A percentile compares a stretch with the other conserved stretches of the same genome.
These are phyloP conservation scores for Gymnocheta viridis DNA, from an alignment of 2,888 invertebrate genomes.

Conservation along the genomic window DNA sequence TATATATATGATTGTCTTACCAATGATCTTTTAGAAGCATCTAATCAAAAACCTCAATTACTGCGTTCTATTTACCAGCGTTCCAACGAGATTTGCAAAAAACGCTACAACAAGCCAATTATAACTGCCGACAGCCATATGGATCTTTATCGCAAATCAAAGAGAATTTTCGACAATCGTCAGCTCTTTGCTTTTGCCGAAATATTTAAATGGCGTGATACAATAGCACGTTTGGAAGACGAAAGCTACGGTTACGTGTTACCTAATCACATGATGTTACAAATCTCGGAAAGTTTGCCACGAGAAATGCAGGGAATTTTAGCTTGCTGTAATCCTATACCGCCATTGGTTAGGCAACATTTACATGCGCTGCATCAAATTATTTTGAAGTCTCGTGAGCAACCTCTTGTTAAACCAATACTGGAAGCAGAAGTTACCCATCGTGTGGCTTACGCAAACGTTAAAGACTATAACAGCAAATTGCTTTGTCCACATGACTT, in stretches of 20 bases:
- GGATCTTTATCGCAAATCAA: conserved; percentile 89
- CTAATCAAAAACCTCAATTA: conserved; percentile 86
- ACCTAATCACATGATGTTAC: conserved; percentile 97
- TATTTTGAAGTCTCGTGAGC: conserved; percentile 87
- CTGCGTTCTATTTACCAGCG: conserved; percentile 88
- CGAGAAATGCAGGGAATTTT: conserved; percentile 95
- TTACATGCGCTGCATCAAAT: conserved; percentile 86
- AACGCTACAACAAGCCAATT: conserved; percentile 91
- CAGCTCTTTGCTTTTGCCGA: conserved; percentile 92
- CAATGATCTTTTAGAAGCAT: conserved; percentile 87
- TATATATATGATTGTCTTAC: conserved; percentile 92
- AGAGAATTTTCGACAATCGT: conserved; percentile 90
- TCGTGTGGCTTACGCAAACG: conserved; percentile 67
- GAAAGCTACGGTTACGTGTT: conserved; percentile 96
- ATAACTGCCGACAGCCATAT: conserved; percentile 87
- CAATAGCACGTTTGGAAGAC: conserved; percentile 91
- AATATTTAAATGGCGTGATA: conserved; percentile 94
- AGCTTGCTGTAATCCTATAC: conserved; percentile 96
- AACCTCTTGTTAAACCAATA: conserved; percentile 85
- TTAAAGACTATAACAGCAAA: conserved; percentile 83
- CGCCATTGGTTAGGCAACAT: conserved; percentile 86
- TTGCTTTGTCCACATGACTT: conserved; percentile 86
- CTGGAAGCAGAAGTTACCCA: conserved; percentile 72
- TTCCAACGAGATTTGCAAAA: conserved; percentile 89
- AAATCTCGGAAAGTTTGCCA: conserved; percentile 93